Percentiles rank a stretch among this genome's conserved stretches.
Conservation (phyloP, 2,888 invertebrate genomes). For the Eupithecia inturbata region DNA sequence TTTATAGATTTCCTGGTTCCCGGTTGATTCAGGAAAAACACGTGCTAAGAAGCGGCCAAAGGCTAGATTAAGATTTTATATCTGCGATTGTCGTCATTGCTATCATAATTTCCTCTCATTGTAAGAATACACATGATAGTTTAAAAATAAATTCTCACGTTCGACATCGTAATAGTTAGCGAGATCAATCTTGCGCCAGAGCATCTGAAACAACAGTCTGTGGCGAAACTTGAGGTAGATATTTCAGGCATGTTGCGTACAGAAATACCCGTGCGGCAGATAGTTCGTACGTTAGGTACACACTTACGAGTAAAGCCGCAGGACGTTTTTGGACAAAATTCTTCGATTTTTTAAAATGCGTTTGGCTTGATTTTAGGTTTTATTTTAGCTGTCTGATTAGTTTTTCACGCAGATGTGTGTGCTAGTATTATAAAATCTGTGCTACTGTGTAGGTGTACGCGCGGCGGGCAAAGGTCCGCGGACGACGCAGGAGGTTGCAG, state of each 20-base stretch:
- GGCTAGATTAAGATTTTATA: background rate
- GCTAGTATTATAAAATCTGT: no score
- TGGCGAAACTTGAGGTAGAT: constrained; percentile 61
- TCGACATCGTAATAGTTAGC: background rate
- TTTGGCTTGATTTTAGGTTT: background rate
- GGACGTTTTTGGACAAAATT: constrained; percentile 18
- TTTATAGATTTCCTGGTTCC: background rate
- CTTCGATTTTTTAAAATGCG: background rate
- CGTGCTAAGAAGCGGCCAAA: background rate
- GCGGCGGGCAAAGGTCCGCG: no score
- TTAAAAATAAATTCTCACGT: constrained; percentile 8
- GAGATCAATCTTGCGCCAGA: constrained; percentile 3
- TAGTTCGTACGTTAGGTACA: background rate
- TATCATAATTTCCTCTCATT: background rate
- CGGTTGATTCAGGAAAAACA: background rate
- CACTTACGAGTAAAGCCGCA: constrained; percentile 10
- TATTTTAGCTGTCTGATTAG: background rate
- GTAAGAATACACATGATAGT: background rate
- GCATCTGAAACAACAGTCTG: constrained; percentile 47
- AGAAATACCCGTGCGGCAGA: constrained; percentile 50
- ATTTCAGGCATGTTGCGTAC: constrained; percentile 58
- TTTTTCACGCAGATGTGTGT: background rate
- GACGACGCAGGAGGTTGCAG: no score
- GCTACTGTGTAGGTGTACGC: no score
- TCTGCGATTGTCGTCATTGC: background rate